Evolutionary conservation across 92 coral and sea anemone species (phyloP).

Genomic region (Zoanthus gigantus): DNA sequence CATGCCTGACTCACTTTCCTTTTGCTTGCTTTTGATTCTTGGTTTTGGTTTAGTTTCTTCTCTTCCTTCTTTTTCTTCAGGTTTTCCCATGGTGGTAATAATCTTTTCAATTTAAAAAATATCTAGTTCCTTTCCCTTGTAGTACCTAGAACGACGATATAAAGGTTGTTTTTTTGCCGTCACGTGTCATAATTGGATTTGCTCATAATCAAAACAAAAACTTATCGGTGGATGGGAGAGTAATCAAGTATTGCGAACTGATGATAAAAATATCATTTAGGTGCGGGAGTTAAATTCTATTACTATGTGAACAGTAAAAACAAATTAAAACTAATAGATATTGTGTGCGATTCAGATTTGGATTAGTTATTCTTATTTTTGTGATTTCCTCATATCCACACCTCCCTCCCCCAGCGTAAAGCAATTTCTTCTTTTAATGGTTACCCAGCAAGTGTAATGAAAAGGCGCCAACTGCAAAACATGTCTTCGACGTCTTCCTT

Average conservation of each 20-base stretch:
- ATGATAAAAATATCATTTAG: background rate
- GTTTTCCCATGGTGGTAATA: slow-evolving; percentile 53
- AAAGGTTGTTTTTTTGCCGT: background rate
- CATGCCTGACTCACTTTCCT: slow-evolving; percentile 50
- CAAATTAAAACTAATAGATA: background rate
- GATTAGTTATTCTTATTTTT: background rate
- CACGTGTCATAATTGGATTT: slow-evolving; percentile 37
- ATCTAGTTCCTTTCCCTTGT: background rate
- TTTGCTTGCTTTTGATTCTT: slow-evolving; percentile 53
- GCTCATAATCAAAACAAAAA: background rate
- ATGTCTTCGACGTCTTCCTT: slow-evolving; percentile 43
- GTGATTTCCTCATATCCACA: background rate
- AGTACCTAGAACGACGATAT: background rate
- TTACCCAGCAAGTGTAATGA: slow-evolving; percentile 37
- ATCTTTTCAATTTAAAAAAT: background rate
- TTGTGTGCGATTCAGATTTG: background rate
- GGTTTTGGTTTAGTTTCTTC: slow-evolving; percentile 26
- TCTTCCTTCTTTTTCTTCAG: slow-evolving; percentile 33
- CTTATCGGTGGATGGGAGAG: background rate
- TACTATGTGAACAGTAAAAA: background rate
- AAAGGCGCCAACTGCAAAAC: slow-evolving; percentile 76
- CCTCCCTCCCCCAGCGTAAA: background rate
- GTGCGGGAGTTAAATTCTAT: background rate
- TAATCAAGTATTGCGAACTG: background rate
- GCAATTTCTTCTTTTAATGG: background rate